Conservation (phyloP, 2,888 invertebrate genomes). For the Cataglyphis albicans region DNA sequence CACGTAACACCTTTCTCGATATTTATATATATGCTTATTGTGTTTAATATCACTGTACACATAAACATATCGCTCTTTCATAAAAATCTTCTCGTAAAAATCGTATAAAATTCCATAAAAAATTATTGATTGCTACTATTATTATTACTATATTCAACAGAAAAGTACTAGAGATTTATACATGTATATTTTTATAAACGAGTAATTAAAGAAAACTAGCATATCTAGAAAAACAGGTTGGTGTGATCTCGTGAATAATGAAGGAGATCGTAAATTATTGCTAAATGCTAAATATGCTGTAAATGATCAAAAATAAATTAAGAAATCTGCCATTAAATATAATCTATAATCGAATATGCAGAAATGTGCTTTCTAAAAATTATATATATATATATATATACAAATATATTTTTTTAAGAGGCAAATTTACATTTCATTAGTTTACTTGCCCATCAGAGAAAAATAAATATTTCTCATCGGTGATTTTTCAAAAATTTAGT, state of each 20-base stretch:
- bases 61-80: neutral
- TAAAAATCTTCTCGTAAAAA: neutral
- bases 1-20: conserved; percentile 8
- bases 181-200: neutral
- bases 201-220: neutral
- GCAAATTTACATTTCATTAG: neutral
- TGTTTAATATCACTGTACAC: neutral
- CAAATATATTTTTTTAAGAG: neutral
- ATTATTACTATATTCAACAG: neutral
- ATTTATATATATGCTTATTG: neutral
- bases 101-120: neutral
- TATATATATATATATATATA: neutral
- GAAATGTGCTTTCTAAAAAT: neutral
- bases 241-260: neutral
- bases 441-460: neutral
- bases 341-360: too few species aligned
- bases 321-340: neutral
- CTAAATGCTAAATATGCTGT: neutral
- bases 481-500: neutral
- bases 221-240: neutral
- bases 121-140: neutral
- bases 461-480: conserved; percentile 14
- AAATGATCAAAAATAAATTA: neutral
- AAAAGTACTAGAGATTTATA: too few species aligned
- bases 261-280: neutral